These are phyloP conservation scores for Mormyrus proboscirostris DNA, from an alignment of 2,797 vertebrate species.

Conservation along the genomic window DNA sequence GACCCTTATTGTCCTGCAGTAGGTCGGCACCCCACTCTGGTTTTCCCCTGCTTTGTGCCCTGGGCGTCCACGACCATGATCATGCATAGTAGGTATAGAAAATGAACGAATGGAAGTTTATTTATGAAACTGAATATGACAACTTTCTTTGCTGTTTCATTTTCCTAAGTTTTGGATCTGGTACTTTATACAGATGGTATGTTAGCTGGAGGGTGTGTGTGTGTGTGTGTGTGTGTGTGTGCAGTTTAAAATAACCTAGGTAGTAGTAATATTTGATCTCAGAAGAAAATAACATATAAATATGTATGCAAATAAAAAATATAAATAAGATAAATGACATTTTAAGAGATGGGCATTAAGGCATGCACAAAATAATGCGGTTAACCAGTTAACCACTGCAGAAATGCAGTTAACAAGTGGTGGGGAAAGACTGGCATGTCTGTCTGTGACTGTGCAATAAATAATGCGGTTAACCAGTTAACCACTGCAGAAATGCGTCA, in stretches of 20 bases:
- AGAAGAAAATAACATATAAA: not conserved
- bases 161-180: not conserved
- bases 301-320: not conserved
- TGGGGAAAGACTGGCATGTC: not conserved
- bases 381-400: not conserved
- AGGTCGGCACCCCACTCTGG: not conserved
- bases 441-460: too few relatives aligned
- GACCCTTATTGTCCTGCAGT: not conserved
- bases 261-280: not conserved
- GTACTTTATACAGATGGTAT: not conserved
- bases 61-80: not conserved
- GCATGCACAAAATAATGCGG: not conserved
- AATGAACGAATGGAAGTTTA: not conserved
- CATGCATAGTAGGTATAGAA: not conserved
- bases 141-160: not conserved
- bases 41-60: not conserved
- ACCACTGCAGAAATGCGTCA: not conserved
- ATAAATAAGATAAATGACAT: not conserved
- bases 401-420: not conserved
- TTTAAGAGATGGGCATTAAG: not conserved
- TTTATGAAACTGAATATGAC: not conserved
- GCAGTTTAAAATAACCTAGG: not conserved
- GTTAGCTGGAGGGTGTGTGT: not conserved
- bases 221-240: not conserved
- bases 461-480: not conserved